These are phyloP conservation scores for Nycticryphes semicollaris DNA, from an alignment of 2,113 vertebrate genomes.

Conservation along the genomic window DNA sequence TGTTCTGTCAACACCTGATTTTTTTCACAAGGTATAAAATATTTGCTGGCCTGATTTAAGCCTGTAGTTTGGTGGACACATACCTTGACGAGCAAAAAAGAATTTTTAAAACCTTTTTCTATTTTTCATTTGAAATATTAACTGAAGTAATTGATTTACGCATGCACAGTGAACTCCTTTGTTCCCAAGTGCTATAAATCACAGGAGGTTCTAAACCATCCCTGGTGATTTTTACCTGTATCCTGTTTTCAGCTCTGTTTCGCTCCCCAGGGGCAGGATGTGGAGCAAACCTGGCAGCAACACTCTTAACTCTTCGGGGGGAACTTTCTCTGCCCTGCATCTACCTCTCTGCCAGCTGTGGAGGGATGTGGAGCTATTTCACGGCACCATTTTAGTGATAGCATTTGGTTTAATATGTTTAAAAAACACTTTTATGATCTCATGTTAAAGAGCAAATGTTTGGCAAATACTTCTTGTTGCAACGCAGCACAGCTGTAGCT, in stretches of 20 bases:
- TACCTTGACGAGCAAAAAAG: not conserved
- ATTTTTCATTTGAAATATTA: not conserved
- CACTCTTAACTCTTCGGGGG: slow-evolving; percentile 6
- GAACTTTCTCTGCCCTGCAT: not conserved
- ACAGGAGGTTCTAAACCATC: not conserved
- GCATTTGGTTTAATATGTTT: not conserved
- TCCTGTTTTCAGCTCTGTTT: slow-evolving; percentile 62
- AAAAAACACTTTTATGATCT: not conserved
- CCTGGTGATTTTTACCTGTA: not conserved
- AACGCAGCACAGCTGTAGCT: not conserved
- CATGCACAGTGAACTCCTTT: not conserved
- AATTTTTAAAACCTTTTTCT: not conserved
- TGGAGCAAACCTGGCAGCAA: slow-evolving; percentile 32
- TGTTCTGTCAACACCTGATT: not conserved
- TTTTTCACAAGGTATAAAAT: not conserved
- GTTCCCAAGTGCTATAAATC: not conserved
- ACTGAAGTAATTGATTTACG: not conserved
- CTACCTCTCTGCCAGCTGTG: not conserved
- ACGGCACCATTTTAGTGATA: not conserved
- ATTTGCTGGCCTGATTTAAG: not conserved
- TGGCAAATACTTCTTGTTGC: not conserved
- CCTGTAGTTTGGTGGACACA: not conserved
- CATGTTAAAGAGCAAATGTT: not conserved
- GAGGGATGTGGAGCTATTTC: not conserved
- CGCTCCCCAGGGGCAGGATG: slow-evolving; percentile 54